phyloP scores from a whole-genome alignment of 2,797 vertebrate genomes.

The Hoplostethus mediterraneus region DNA sequence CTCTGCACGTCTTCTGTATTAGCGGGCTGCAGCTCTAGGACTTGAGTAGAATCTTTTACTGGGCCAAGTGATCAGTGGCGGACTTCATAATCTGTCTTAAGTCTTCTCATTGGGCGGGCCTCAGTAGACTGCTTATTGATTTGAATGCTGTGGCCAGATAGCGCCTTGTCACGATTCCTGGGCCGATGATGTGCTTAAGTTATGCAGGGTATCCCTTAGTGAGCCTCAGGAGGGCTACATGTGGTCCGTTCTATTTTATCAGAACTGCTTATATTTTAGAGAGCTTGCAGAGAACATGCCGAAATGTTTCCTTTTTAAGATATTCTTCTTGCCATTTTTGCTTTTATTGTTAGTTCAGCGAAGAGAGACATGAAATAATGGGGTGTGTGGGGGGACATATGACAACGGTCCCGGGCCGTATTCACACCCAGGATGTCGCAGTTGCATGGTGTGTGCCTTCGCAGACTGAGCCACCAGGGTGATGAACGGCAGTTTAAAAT shows the following conservation, averaged over 20 bases:
- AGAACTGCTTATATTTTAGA: not conserved
- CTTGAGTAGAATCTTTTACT: conserved; percentile 77
- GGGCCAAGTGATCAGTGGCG: conserved; percentile 78
- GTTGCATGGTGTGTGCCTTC: too few relatives aligned
- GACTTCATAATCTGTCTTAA: conserved; percentile 82
- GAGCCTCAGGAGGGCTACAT: conserved; percentile 28
- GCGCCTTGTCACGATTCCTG: conserved; percentile 77
- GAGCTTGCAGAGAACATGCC: not conserved
- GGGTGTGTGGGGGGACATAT: too few relatives aligned
- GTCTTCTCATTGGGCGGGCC: conserved; percentile 66
- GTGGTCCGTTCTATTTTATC: not conserved
- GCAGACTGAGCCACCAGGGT: too few relatives aligned
- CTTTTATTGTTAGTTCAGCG: too few relatives aligned
- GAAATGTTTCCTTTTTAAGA: not conserved
- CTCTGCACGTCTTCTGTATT: conserved; percentile 70
- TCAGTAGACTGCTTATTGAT: conserved; percentile 79
- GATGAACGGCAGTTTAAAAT: not conserved
- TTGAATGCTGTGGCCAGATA: conserved; percentile 76
- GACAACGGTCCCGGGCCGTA: too few relatives aligned
- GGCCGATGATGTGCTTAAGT: conserved; percentile 60
- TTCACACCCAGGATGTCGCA: too few relatives aligned
- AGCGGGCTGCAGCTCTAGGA: conserved; percentile 66
- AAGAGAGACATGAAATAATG: too few relatives aligned
- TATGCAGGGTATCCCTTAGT: conserved; percentile 57
- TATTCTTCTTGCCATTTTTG: too few relatives aligned